Percentiles rank a stretch among this genome's conserved stretches.
Conservation (phyloP, 2,113 vertebrate species). For the Paradisaea rubra region DNA sequence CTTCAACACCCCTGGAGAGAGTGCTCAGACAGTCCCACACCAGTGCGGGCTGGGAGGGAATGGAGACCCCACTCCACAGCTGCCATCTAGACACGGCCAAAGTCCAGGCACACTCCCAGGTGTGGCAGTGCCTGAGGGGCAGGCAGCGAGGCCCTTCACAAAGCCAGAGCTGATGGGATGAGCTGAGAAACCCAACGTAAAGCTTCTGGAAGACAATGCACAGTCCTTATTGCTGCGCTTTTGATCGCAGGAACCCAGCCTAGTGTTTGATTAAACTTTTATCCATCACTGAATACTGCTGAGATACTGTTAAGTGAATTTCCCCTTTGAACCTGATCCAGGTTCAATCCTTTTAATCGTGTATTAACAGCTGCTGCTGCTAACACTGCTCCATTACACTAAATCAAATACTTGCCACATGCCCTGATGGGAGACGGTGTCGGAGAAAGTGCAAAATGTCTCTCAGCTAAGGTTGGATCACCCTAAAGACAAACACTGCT, state of each 20-base stretch:
- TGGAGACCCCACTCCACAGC: neutral
- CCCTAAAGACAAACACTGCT: neutral
- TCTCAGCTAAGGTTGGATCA: neutral
- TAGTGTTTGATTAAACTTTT: neutral
- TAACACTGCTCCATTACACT: neutral
- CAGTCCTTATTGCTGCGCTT: neutral
- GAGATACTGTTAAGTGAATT: neutral
- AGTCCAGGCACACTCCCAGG: neutral
- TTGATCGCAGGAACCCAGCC: neutral
- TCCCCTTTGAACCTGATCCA: neutral
- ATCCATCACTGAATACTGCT: neutral
- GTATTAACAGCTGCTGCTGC: neutral
- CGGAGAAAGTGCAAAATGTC: neutral
- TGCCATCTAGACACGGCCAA: neutral
- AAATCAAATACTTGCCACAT: neutral
- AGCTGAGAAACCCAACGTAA: fast-evolving
- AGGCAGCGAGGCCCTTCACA: neutral
- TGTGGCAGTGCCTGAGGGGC: neutral
- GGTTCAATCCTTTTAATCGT: neutral
- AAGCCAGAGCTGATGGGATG: neutral
- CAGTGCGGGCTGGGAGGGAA: fast-evolving
- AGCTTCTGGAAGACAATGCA: neutral
- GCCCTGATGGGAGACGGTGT: fast-evolving
- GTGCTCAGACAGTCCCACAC: fast-evolving
- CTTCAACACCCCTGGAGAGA: neutral